Conservation (phyloP, 53 echinoderm and acorn worm species). For the Actinopyga echinites region DNA sequence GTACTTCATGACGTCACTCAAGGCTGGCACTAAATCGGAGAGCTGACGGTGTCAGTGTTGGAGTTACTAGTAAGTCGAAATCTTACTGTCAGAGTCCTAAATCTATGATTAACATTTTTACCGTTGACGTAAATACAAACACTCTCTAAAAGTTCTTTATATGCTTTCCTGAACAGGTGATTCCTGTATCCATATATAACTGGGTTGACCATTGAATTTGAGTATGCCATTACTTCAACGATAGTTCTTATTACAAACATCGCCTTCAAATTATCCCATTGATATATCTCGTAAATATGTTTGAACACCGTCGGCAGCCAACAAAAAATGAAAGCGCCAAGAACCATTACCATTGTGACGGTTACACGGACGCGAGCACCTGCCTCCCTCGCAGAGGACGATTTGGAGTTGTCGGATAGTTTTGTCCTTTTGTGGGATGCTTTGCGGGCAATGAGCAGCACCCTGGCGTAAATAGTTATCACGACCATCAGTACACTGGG, state of each 20-base stretch:
- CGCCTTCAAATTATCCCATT: neutral
- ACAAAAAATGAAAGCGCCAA: constrained; percentile 27
- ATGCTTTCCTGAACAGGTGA: constrained; percentile 26
- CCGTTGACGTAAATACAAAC: neutral
- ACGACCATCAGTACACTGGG: neutral
- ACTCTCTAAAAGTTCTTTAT: neutral
- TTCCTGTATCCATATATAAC: constrained; percentile 35
- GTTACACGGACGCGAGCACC: constrained; percentile 18
- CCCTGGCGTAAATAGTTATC: neutral
- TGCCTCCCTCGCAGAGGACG: neutral
- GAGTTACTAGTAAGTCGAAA: no score
- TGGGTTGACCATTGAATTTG: constrained; percentile 24
- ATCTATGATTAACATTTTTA: no score
- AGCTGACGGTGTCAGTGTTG: no score
- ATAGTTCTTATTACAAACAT: constrained; percentile 17
- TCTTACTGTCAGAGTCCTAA: no score
- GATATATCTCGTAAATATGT: constrained; percentile 24
- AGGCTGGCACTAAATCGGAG: no score
- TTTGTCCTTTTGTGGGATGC: neutral
- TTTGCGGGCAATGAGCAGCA: neutral
- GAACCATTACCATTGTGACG: constrained; percentile 31
- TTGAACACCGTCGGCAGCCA: constrained; percentile 36
- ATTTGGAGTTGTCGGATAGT: neutral
- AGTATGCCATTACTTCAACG: constrained; percentile 33
- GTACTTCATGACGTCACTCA: no score